These are phyloP conservation scores for Euura lappo DNA, from an alignment of 1,140 invertebrate species.

Conservation along the genomic window DNA sequence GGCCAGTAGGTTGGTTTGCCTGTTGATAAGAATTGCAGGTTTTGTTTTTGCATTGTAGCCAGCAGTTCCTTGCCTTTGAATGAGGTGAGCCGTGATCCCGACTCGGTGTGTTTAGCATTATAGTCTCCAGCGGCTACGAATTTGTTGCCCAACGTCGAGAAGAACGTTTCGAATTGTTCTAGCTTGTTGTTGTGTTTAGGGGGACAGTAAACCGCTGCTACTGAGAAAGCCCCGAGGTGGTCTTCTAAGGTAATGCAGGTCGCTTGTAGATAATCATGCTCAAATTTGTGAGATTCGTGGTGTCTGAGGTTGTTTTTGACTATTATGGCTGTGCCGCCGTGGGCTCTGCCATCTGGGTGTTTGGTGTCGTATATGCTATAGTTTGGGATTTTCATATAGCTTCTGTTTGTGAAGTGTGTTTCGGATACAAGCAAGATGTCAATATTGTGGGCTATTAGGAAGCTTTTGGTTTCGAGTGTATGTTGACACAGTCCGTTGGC, in stretches of 20 bases:
- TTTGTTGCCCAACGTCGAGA: constrained; percentile 25
- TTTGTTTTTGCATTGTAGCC: constrained; percentile 30
- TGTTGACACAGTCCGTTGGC: constrained; percentile 31
- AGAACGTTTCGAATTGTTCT: constrained; percentile 26
- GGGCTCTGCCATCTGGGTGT: constrained; percentile 34
- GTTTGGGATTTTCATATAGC: constrained; percentile 27
- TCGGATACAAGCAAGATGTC: constrained; percentile 39
- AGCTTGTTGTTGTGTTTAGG: constrained; percentile 27
- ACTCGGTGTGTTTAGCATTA: constrained; percentile 52
- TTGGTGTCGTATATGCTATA: constrained; percentile 31
- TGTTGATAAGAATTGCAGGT: constrained; percentile 32
- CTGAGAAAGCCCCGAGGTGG: not conserved
- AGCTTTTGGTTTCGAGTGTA: constrained; percentile 28
- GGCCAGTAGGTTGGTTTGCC: constrained; percentile 53
- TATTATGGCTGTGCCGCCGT: constrained; percentile 35
- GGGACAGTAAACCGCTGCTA: constrained; percentile 33
- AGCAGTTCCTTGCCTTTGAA: constrained; percentile 39
- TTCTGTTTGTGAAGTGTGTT: constrained; percentile 35
- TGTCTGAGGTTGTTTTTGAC: constrained; percentile 20
- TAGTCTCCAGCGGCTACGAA: constrained; percentile 48
- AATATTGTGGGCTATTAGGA: constrained; percentile 33
- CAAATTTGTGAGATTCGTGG: constrained; percentile 21
- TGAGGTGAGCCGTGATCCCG: constrained; percentile 47
- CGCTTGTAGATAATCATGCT: constrained; percentile 27
- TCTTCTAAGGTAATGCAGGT: constrained; percentile 26